Evolutionary conservation across 2,797 vertebrate species (phyloP).

Genomic region (Phaenicophaeus curvirostris): DNA sequence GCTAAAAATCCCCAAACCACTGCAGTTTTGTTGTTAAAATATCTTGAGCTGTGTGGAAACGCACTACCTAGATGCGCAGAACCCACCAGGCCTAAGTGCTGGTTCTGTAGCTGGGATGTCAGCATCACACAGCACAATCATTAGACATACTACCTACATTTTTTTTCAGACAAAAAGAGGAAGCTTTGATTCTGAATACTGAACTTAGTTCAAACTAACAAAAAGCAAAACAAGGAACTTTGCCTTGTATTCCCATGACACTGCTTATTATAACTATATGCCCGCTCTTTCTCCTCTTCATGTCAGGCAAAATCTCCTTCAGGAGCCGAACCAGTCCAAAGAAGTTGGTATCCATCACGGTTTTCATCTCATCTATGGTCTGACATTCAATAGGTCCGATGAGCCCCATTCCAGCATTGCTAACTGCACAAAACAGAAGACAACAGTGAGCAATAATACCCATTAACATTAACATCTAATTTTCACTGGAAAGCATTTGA

Average conservation of each 20-base stretch:
- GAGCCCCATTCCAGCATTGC: constrained; percentile 88
- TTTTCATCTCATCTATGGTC: constrained; percentile 87
- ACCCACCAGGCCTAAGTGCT: background rate
- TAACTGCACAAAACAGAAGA: constrained; percentile 76
- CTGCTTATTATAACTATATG: constrained; percentile 91
- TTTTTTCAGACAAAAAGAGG: background rate
- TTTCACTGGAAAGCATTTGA: background rate
- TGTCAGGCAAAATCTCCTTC: constrained; percentile 87
- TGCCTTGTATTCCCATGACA: constrained; percentile 89
- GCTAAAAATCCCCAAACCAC: background rate
- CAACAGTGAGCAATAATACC: background rate
- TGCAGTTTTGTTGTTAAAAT: background rate
- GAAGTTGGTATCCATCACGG: constrained; percentile 90
- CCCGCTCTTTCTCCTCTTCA: constrained; percentile 87
- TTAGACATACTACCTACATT: background rate
- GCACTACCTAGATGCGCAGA: background rate
- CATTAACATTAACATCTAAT: background rate
- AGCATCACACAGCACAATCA: background rate
- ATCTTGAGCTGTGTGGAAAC: background rate
- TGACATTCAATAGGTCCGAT: constrained; percentile 89
- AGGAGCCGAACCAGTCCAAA: constrained; percentile 86
- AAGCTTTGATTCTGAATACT: background rate
- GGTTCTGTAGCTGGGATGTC: background rate
- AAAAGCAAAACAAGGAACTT: background rate
- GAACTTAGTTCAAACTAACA: background rate